Percentiles rank a stretch among this genome's conserved stretches.
These are phyloP conservation scores for Eupsittula cactorum DNA, from an alignment of 2,113 vertebrate species.

Conservation along the genomic window DNA sequence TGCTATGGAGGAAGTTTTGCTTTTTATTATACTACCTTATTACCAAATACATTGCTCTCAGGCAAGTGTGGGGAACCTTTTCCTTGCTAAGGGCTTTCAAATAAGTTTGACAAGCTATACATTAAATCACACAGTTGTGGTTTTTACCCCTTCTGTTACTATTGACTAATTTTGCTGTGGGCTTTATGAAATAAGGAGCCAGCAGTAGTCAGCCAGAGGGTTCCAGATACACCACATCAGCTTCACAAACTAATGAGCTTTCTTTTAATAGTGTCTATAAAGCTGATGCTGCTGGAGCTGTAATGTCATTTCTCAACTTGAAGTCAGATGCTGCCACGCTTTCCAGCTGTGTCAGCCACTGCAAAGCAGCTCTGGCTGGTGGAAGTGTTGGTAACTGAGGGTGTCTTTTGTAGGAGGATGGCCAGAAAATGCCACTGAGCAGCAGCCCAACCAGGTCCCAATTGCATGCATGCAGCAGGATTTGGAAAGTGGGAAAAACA, in stretches of 20 bases:
- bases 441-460: neutral
- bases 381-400: neutral
- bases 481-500: neutral
- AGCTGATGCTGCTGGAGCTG: constrained; percentile 1
- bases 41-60: neutral
- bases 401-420: neutral
- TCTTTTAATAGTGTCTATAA: constrained; percentile 13
- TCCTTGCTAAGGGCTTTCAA: constrained; percentile 26
- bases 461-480: accelerated
- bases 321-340: neutral
- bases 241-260: constrained; percentile 26
- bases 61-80: neutral
- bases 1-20: neutral
- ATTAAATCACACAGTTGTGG: neutral
- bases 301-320: neutral
- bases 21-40: constrained; percentile 14
- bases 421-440: neutral
- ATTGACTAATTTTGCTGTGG: constrained; percentile 17
- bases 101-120: neutral
- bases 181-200: constrained; percentile 12
- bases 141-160: neutral
- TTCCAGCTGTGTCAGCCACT: neutral
- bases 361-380: neutral
- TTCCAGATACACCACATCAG: neutral
- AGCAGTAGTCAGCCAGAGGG: neutral